These are phyloP conservation scores for Phanerotoma sp. DNA, from an alignment of 2,888 invertebrate genomes.

Conservation along the genomic window DNA sequence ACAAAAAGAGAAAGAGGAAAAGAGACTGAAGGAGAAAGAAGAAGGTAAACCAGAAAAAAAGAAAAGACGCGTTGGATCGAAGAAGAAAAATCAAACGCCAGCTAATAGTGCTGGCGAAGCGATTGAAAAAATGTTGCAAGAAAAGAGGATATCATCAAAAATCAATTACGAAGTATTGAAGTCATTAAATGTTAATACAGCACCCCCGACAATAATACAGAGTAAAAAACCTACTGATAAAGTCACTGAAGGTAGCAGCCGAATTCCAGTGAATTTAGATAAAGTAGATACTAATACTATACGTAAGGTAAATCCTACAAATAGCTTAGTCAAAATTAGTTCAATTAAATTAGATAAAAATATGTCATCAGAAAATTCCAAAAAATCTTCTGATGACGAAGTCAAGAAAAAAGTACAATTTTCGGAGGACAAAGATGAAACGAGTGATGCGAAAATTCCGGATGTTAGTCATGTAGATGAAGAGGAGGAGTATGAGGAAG, in stretches of 20 bases:
- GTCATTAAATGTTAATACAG: conserved; percentile 64
- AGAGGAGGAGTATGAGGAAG: conserved; percentile 51
- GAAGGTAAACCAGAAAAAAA: conserved; percentile 85
- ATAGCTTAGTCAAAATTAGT: no score
- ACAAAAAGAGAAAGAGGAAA: conserved; percentile 83
- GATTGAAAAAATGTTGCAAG: conserved; percentile 93
- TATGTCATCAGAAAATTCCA: no score
- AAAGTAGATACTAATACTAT: no score
- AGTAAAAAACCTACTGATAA: no score
- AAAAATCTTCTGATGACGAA: no score
- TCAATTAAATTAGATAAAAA: no score
- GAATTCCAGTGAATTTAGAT: no score
- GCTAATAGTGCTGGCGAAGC: conserved; percentile 73
- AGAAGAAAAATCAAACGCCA: conserved; percentile 67
- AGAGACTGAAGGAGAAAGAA: conserved; percentile 76
- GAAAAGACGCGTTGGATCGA: conserved; percentile 68
- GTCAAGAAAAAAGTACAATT: no score
- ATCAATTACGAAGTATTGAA: conserved; percentile 97
- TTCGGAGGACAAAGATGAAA: conserved; percentile 23
- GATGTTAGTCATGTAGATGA: conserved; percentile 37
- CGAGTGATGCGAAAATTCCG: conserved; percentile 8
- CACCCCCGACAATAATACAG: no score
- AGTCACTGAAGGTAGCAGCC: no score
- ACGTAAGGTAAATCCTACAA: no score
- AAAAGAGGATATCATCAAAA: conserved; percentile 94